Base-by-base conservation (phyloP, 2,113 vertebrate species). In the Chaetodon trifascialis region DNA sequence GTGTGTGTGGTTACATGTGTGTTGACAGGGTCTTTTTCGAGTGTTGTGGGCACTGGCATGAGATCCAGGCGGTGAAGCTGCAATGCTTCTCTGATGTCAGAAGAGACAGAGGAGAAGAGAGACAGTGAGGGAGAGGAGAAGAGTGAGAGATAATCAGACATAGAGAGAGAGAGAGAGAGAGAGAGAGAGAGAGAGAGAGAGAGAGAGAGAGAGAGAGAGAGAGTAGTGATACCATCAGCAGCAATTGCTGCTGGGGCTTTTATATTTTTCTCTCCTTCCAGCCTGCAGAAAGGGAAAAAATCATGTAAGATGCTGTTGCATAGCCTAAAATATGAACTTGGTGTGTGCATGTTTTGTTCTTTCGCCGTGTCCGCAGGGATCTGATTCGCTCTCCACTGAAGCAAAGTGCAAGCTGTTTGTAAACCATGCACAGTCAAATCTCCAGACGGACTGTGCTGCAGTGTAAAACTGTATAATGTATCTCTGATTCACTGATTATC, bases 401-500 rank as follows among this genome's bases (percentile, higher is more conserved):
- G 87, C 85, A 81, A 81, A 82, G 80, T 75, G 79, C 71, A 68
- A 66, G 68, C 66, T 84, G 86, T 86, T 81, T 88, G 79, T 86
- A 80, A 90, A 87, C 73, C 64, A 59, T 9, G 65, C 78, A 46
- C 73, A 63, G 55, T 73, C 46, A 69, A 79, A 65, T 65, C 56
- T 76, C 66, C 58, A 64, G 77, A 67, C 52, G 38, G 73, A 74
- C 66, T 36, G 34, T 68, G 80, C 80, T 69, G 63, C 83, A 86
- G 83, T 67, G 70, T 72, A 81, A 67, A 89, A 79, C 85, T 86
- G 71, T 82, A 80, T 80, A 87, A 89, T 90, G 79, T 51, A 60
- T 74, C 70, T 83, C 76, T 86, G 86, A 89, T 84, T 88, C 79
- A 81, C 80, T 83, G 84, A 92, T 93, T 87, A 90, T 83, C 74